Evolutionary conservation across 2,113 vertebrate species (phyloP), one percentile per base, ranked within the genome.

Genomic region (Chaetorhynchus papuensis): DNA sequence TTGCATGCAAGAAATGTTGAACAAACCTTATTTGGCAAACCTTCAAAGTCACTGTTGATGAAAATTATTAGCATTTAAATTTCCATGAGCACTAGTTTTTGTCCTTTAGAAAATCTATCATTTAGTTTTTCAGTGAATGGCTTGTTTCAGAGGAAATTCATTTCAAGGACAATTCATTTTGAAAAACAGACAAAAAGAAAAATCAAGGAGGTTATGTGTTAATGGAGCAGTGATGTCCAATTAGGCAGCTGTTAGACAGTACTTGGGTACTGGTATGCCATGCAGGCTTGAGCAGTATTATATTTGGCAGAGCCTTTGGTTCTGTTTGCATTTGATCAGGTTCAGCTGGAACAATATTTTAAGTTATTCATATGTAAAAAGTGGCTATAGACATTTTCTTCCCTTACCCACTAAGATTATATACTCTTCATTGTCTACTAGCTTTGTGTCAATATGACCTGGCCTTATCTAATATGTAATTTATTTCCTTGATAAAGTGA

Each of bases 11-110:
- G 63, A 82, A 84, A 41, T 30, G 18, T 76, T 83, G 79, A 84
- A 75, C 44, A 93, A 91, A 93, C 37, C 31, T 95, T 64, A n/a
- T 84, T 84, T 96, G 90, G 87, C 75, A 72, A 91, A 64, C n/a
- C 50, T 94, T 94, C 85, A 93, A 87, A 97, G 65, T 95, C 47
- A 41, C 35, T 64, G 74, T 52, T 91, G 56, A 82, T 89, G 89
- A 82, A 91, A 90, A 92, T 68, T 91, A 53, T 69, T 88, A 93
- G 23, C 54, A 66, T 93, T 93, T 89, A 54, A 65, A 84, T 96
- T 81, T 91, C 39, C 13, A 13, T 49, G 45, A 85, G 35, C 8
- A 10, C 23, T 53, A 35, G 71, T 35, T 83, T 72, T 83, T 6
- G 4, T 94, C 15, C n/a, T 35, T 78, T 82, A 89, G 66, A 83